Conservation (phyloP, 2,888 invertebrate genomes). For the Coelinius sp. region DNA sequence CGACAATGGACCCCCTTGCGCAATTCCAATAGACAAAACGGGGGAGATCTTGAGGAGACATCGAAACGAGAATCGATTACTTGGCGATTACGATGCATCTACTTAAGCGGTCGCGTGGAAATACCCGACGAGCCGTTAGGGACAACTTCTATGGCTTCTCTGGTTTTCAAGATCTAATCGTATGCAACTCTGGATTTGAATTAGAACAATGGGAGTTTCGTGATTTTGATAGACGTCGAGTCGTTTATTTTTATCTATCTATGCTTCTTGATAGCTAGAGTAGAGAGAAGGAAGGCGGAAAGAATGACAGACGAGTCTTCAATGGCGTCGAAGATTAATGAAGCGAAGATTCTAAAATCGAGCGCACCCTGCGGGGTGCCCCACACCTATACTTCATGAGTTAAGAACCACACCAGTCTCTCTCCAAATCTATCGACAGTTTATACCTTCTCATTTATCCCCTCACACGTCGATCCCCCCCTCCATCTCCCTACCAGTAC, state of each 20-base stretch:
- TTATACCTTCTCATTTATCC: conserved; percentile 8
- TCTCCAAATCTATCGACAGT: conserved; percentile 18
- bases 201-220: conserved; percentile 59
- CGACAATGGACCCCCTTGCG: conserved; percentile 29
- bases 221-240: neutral
- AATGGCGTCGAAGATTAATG: conserved; percentile 62
- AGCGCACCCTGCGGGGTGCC: conserved; percentile 51
- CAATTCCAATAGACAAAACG: conserved; percentile 26
- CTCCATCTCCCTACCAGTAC: conserved; percentile 17
- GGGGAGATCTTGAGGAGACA: conserved; percentile 16
- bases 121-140: conserved; percentile 17
- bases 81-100: conserved; percentile 11
- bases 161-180: conserved; percentile 40
- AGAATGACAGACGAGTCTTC: conserved; percentile 46
- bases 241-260: conserved; percentile 17
- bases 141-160: conserved; percentile 29
- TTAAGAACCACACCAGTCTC: conserved; percentile 22
- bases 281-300: neutral
- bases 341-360: conserved; percentile 62
- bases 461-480: neutral
- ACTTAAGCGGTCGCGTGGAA: conserved; percentile 3
- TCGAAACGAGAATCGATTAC: conserved; percentile 18
- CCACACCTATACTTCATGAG: conserved; percentile 53
- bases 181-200: conserved; percentile 54
- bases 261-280: conserved; percentile 9